These are phyloP conservation scores for Etheostoma cragini DNA, from an alignment of 2,113 vertebrate genomes.

Conservation along the genomic window DNA sequence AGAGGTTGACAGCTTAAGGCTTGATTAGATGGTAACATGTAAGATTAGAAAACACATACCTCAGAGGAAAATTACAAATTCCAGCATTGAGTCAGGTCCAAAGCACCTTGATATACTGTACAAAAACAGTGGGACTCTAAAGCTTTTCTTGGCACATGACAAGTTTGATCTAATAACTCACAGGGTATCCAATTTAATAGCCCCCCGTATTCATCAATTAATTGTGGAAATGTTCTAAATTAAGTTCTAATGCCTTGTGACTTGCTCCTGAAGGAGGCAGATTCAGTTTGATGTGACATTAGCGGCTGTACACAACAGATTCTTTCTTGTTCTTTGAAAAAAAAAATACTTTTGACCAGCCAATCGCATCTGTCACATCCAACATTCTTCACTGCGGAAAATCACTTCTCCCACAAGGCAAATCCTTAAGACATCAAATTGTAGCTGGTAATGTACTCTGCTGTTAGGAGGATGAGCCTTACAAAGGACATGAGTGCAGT, in stretches of 20 bases:
- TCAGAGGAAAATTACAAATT: constrained; percentile 20
- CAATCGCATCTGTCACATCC: constrained; percentile 44
- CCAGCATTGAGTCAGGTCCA: constrained; percentile 28
- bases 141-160: constrained; percentile 40
- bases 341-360: constrained; percentile 39
- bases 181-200: constrained; percentile 61
- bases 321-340: constrained; percentile 16
- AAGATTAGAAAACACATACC: not conserved
- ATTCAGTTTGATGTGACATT: constrained; percentile 43
- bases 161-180: constrained; percentile 66
- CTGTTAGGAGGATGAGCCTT: constrained; percentile 42
- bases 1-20: constrained; percentile 4
- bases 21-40: constrained; percentile 5
- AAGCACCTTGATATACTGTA: constrained; percentile 53
- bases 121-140: constrained; percentile 12
- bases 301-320: constrained; percentile 14
- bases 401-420: constrained; percentile 40
- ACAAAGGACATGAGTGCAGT: constrained; percentile 18
- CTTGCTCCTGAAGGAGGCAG: constrained; percentile 49
- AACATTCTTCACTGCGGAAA: constrained; percentile 3
- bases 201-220: constrained; percentile 60
- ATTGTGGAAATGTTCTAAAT: constrained; percentile 66
- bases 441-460: constrained; percentile 29
- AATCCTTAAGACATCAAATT: constrained; percentile 46
- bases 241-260: constrained; percentile 65